Conservation (phyloP, 2,797 vertebrate genomes). For the Argya squamiceps region DNA sequence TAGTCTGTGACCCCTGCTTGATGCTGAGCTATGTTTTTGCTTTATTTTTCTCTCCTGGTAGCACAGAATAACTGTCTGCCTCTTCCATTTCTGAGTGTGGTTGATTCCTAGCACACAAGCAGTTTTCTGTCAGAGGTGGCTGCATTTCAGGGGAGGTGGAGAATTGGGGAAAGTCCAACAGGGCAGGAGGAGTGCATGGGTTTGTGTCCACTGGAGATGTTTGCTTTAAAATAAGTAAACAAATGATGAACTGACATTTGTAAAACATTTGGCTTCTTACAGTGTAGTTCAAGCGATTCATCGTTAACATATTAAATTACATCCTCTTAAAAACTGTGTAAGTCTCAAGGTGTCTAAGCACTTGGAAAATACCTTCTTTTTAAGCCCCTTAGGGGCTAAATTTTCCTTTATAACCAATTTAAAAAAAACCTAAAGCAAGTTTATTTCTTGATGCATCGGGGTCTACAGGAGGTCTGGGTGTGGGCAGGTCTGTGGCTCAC, state of each 20-base stretch:
- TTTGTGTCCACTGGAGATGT: background rate
- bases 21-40: conserved; percentile 3
- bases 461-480: background rate
- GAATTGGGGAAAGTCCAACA: fast-evolving
- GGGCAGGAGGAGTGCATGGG: background rate
- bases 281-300: background rate
- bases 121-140: background rate
- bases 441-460: background rate
- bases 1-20: conserved; percentile 36
- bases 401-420: background rate
- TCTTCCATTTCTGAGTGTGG: background rate
- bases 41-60: conserved; percentile 19
- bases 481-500: background rate
- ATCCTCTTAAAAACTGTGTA: background rate
- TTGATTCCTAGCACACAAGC: background rate
- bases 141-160: background rate
- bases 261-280: background rate
- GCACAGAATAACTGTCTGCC: background rate
- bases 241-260: background rate
- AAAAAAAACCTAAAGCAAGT: fast-evolving
- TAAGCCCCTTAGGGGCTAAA: background rate
- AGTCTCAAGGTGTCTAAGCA: background rate
- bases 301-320: background rate
- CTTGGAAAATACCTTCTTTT: background rate
- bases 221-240: conserved; percentile 3